Evolutionary conservation across 1,140 invertebrate genomes (phyloP).

Genomic region (Bombyx mandarina): DNA sequence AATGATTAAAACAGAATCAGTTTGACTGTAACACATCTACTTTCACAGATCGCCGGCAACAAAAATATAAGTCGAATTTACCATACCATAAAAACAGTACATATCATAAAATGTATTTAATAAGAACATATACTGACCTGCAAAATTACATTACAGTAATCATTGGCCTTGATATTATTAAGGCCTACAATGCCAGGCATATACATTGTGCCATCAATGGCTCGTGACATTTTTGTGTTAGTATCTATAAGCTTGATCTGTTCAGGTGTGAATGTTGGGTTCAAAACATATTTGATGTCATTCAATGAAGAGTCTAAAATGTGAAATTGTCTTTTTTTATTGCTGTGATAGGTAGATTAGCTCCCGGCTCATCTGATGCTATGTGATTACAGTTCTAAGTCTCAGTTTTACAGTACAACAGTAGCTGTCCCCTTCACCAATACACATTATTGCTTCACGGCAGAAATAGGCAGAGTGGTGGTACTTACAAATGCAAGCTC

Average conservation of each 20-base stretch:
- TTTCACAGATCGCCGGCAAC: no score
- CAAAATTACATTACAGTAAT: conserved; percentile 99
- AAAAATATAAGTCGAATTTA: no score
- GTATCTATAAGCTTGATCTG: conserved; percentile 88
- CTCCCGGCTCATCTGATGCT: no score
- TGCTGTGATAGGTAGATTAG: no score
- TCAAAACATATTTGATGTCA: conserved; percentile 99
- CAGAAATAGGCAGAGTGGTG: no score
- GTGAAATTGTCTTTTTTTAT: no score
- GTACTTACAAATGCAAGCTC: no score
- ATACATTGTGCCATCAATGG: conserved; percentile 97
- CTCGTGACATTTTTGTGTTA: conserved; percentile 90
- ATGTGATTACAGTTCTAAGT: no score
- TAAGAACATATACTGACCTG: conserved; percentile 75
- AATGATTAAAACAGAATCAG: not conserved
- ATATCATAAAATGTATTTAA: not conserved
- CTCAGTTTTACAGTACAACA: no score
- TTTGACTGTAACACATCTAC: not conserved
- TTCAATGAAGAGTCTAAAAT: conserved; percentile 94
- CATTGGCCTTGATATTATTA: conserved; percentile 99
- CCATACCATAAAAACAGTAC: not conserved
- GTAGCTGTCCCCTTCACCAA: no score
- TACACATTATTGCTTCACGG: no score
- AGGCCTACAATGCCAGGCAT: conserved; percentile 96
- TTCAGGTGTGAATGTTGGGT: conserved; percentile 92